These are phyloP conservation scores for Drosophila subquinaria DNA, from an alignment of 2,888 invertebrate genomes.

Conservation along the genomic window DNA sequence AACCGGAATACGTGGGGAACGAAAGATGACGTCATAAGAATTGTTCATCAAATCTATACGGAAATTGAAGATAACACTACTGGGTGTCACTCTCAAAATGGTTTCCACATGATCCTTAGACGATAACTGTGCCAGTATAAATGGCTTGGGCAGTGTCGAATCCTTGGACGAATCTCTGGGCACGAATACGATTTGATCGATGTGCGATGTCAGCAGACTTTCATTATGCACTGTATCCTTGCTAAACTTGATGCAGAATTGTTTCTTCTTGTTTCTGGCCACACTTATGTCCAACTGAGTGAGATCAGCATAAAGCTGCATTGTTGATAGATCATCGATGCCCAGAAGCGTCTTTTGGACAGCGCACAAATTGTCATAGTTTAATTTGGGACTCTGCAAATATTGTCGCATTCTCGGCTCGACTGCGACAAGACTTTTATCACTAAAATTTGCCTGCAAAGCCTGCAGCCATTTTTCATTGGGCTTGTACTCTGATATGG, in stretches of 20 bases:
- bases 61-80: not conserved
- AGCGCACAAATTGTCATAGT: constrained; percentile 51
- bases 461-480: constrained; percentile 33
- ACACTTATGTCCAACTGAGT: constrained; percentile 32
- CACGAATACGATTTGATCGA: constrained; percentile 11
- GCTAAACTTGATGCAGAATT: constrained; percentile 3
- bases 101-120: not conserved
- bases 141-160: not conserved
- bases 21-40: constrained; percentile 54
- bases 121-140: not conserved
- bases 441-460: constrained; percentile 21
- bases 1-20: constrained; percentile 60
- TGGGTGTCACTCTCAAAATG: constrained; percentile 1
- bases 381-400: constrained; percentile 36
- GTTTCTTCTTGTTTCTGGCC: constrained; percentile 27
- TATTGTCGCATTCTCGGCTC: constrained; percentile 44
- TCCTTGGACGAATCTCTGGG: not conserved
- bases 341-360: constrained; percentile 64
- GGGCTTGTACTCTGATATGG: constrained; percentile 20
- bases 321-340: constrained; percentile 75
- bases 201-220: constrained; percentile 2
- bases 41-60: accelerated
- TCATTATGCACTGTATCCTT: not conserved
- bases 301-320: constrained; percentile 54
- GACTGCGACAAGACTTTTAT: constrained; percentile 12